phyloP scores from a whole-genome alignment of 2,888 invertebrate genomes.

The Lasioglossum calceatum region DNA sequence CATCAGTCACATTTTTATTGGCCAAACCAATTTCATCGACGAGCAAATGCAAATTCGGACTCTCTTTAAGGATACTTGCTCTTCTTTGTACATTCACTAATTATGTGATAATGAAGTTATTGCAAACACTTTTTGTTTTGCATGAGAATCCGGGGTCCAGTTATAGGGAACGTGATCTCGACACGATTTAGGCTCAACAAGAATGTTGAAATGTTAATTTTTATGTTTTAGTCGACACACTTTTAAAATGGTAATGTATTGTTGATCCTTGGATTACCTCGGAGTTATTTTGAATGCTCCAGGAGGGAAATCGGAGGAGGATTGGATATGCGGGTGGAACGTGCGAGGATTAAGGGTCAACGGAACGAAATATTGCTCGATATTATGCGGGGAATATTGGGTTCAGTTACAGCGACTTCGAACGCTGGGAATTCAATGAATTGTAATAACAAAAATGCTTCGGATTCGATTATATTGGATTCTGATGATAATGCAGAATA shows the following conservation, averaged over 20 bases:
- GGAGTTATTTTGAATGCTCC: not conserved
- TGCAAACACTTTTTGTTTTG: not conserved
- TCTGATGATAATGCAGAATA: not conserved
- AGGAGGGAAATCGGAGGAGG: not conserved
- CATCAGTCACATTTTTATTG: not conserved
- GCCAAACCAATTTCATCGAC: too few relatives aligned
- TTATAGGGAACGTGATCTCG: not conserved
- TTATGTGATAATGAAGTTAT: too few relatives aligned
- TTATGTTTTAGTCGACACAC: not conserved
- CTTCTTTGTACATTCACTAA: too few relatives aligned
- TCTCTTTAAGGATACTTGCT: too few relatives aligned
- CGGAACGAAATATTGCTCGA: slow-evolving; percentile 1
- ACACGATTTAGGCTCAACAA: not conserved
- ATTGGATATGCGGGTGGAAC: not conserved
- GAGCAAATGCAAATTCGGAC: too few relatives aligned
- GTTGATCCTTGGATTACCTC: not conserved
- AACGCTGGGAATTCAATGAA: not conserved
- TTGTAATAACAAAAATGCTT: slow-evolving; percentile 1
- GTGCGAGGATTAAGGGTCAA: not conserved
- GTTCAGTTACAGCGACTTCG: not conserved
- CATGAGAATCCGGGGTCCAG: not conserved
- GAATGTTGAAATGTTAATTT: not conserved
- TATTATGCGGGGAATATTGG: not conserved
- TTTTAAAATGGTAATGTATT: not conserved
- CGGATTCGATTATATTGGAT: not conserved